Conservation (phyloP, 1,140 invertebrate genomes). For the Mylabris phalerata region DNA sequence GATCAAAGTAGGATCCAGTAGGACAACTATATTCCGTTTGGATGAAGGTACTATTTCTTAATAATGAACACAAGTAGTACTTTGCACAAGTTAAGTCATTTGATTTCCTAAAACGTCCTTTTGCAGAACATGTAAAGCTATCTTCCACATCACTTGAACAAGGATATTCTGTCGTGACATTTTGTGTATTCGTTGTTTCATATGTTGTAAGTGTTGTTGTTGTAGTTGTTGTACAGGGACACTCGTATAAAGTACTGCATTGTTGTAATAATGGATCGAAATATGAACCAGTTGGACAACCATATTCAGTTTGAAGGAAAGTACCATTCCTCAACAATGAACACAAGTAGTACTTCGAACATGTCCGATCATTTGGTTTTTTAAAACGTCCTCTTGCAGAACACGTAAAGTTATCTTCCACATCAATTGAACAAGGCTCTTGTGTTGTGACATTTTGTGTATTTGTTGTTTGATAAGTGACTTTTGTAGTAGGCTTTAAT, state of each 20-base stretch:
- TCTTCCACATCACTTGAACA: too few species aligned
- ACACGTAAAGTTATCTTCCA: background rate
- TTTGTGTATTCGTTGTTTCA: too few species aligned
- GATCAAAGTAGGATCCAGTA: background rate
- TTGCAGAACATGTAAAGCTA: background rate
- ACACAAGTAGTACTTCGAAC: constrained; percentile 3
- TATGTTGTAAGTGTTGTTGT: too few species aligned
- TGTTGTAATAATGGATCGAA: background rate
- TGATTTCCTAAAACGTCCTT: constrained; percentile 6
- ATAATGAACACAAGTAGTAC: background rate
- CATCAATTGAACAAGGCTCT: background rate
- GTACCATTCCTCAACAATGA: background rate
- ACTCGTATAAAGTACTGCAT: background rate
- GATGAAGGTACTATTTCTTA: constrained; percentile 9
- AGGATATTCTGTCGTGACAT: too few species aligned
- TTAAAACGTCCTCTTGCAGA: constrained; percentile 2
- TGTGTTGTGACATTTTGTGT: background rate
- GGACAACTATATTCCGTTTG: constrained; percentile 13
- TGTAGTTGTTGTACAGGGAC: too few species aligned
- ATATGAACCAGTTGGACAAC: background rate
- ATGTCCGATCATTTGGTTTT: background rate
- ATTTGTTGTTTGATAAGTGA: too few species aligned
- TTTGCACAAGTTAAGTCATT: background rate
- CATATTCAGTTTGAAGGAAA: constrained; percentile 17
- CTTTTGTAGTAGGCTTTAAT: too few species aligned